Evolutionary conservation across 1,140 invertebrate species (phyloP).

Genomic region (Latrodectus geometricus): DNA sequence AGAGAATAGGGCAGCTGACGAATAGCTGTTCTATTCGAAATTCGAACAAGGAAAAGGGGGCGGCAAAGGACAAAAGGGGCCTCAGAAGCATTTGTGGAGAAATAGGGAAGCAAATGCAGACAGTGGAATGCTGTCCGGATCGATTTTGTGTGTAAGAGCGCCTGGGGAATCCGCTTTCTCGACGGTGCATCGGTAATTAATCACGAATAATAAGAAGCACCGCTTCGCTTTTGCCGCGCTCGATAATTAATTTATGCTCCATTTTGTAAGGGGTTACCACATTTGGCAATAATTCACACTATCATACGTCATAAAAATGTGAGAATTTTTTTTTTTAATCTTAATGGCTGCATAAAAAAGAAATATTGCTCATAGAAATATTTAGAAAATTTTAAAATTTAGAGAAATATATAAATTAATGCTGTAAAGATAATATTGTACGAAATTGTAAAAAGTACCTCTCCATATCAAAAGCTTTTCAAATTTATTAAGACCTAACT

Average conservation of each 20-base stretch:
- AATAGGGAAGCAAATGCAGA: not conserved
- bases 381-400: no score
- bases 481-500: no score
- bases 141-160: conserved; percentile 28
- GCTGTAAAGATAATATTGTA: no score
- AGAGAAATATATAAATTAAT: no score
- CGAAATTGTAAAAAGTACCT: no score
- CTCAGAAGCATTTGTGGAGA: not conserved
- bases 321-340: no score
- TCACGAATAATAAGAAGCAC: conserved; percentile 56
- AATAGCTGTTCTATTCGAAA: not conserved
- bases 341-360: no score
- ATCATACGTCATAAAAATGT: no score
- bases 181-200: conserved; percentile 56
- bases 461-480: no score
- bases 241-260: conserved; percentile 60
- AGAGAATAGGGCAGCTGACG: not conserved
- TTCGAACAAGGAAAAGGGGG: not conserved
- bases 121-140: conserved; percentile 34
- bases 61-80: not conserved
- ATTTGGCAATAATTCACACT: conserved; percentile 2
- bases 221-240: conserved; percentile 48
- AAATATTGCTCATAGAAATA: no score
- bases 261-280: not conserved
- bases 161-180: conserved; percentile 44